phyloP scores from a whole-genome alignment of 2,113 vertebrate species.

The Cromileptes altivelis region DNA sequence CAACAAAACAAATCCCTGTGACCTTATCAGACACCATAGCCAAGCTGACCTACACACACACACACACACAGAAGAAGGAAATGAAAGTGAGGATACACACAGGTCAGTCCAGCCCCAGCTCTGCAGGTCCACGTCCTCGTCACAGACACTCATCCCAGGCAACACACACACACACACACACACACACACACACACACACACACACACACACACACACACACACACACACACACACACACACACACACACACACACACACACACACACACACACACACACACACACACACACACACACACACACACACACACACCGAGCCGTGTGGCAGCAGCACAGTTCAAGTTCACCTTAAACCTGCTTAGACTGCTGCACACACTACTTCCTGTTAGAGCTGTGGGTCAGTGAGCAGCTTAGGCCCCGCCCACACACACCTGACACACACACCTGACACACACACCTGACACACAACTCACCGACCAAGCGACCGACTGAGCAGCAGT shows the following conservation, averaged over 20 bases:
- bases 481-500: too few relatives aligned
- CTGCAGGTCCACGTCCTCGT: slow-evolving; percentile 74
- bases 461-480: too few relatives aligned
- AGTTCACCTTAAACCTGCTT: slow-evolving; percentile 57
- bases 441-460: not conserved
- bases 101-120: slow-evolving; percentile 84
- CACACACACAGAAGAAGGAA: not conserved
- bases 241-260: slow-evolving; percentile 12
- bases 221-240: not conserved
- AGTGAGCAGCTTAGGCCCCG: slow-evolving; percentile 12
- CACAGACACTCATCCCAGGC: slow-evolving; percentile 66
- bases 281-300: not conserved
- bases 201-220: not conserved
- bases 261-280: not conserved
- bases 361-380: slow-evolving; percentile 45
- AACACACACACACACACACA: slow-evolving; percentile 8
- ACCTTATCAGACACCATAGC: slow-evolving; percentile 2
- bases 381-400: slow-evolving; percentile 57
- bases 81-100: slow-evolving; percentile 74
- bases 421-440: not conserved
- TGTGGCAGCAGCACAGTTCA: slow-evolving; percentile 2
- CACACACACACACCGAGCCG: not conserved
- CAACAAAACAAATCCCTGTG: not conserved
- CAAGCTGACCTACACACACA: slow-evolving; percentile 15
- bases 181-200: slow-evolving; percentile 18